Percentiles rank a stretch among this genome's conserved stretches.
phyloP scores from a whole-genome alignment of 2,113 vertebrate species.

The Cyprinodon tularosa region DNA sequence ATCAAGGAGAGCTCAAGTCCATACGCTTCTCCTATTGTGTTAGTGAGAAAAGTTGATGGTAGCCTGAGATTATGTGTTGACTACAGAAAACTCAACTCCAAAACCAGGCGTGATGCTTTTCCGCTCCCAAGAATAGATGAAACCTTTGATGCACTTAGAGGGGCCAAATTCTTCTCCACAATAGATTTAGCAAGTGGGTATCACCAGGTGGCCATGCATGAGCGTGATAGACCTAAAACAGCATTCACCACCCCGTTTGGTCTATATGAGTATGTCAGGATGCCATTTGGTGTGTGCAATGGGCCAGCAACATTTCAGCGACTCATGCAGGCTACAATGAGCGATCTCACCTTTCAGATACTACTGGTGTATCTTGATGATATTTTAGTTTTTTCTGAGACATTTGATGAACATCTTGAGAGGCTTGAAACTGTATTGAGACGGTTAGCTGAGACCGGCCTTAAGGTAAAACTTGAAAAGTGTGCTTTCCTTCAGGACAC shows the following conservation, averaged over 20 bases:
- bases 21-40: background rate
- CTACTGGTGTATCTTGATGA: constrained; percentile 1
- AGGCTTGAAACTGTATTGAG: background rate
- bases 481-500: background rate
- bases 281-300: background rate
- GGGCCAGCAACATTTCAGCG: background rate
- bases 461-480: constrained; percentile 9
- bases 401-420: background rate
- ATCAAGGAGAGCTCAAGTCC: background rate
- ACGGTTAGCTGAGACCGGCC: background rate
- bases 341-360: background rate
- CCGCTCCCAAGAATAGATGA: background rate
- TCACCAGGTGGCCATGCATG: background rate
- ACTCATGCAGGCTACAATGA: constrained; percentile 1
- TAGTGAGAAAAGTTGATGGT: background rate
- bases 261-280: background rate
- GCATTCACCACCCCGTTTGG: constrained; percentile 1
- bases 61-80: background rate
- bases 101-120: background rate
- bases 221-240: background rate
- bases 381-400: background rate
- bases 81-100: background rate
- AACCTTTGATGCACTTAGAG: background rate
- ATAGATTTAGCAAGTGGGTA: background rate
- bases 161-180: background rate